Base-by-base conservation (phyloP, 2,888 invertebrate genomes). In the Conistra vaccinii region DNA sequence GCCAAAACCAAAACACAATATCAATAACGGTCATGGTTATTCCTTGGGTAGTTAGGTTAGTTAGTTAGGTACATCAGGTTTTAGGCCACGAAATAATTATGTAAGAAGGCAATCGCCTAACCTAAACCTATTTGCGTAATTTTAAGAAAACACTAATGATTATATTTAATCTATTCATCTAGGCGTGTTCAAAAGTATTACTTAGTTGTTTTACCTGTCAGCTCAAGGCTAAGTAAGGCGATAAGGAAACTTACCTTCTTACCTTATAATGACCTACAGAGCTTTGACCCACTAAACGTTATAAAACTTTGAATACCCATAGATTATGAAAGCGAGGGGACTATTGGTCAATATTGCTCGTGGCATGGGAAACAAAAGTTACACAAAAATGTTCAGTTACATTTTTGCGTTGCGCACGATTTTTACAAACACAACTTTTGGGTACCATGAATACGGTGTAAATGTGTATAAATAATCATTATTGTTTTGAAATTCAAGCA, bases 221-320 rank as follows among this genome's bases (percentile, higher is more conserved):
- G 90, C 84, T 87, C 92, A 92, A 92, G 92, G 92, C 81, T 86
- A 85, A 83, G 62, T 32, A 72, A 83, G 66, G 78, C 85, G 81
- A 85, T 88, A 86, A 84, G 78, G 80, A 74, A 85, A 85, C 68
- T 69, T 82, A 58, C 53, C 32, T 65, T 51, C 51, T 23, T 23
- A 78, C 77, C 81, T 88, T 79, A 75, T 83, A 84, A 81, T 88
- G 81, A 85, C 88, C 39, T 63, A 87, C 74, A 84, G 83, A 87
- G 83, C 67, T 82, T 48, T 86, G 87, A 85, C 87, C 88, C 81
- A 81, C 71, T 77, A 83, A 79, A 71, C 67, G 69, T 60, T 87
- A 55, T n/a, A 3, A 32, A 53, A 45, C 1, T 58, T 67, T 78
- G 35, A 58, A 35, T n/a, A 29, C 20, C 23, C 1, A 51, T 63